phyloP scores from a whole-genome alignment of 2,888 invertebrate species.

The Caenorhabditis macrosperma region DNA sequence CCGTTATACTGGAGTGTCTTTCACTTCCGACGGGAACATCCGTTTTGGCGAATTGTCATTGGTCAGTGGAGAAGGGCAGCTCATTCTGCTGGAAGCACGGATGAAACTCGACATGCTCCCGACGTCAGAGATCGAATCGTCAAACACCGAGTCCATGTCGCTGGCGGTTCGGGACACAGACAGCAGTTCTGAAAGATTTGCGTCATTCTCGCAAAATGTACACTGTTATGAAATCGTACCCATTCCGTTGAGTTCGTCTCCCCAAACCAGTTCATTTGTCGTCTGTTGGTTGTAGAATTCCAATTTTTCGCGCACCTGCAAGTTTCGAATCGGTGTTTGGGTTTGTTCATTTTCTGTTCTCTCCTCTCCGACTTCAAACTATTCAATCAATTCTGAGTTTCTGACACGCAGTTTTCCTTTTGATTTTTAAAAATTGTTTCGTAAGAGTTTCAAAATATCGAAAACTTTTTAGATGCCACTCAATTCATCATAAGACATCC shows the following conservation, averaged over 20 bases:
- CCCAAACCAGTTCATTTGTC: slow-evolving; percentile 68
- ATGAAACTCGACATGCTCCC: slow-evolving; percentile 50
- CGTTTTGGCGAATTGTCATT: slow-evolving; percentile 33
- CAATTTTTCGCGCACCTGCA: slow-evolving; percentile 61
- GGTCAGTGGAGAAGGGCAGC: slow-evolving; percentile 44
- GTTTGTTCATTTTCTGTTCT: background rate
- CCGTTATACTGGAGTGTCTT: slow-evolving; percentile 22
- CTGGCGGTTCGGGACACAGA: slow-evolving; percentile 60
- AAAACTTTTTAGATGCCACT: background rate
- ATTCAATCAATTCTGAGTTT: no score
- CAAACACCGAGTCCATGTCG: slow-evolving; percentile 49
- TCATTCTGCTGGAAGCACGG: slow-evolving; percentile 30
- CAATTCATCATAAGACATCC: no score
- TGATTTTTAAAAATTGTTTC: no score
- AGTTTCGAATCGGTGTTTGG: background rate
- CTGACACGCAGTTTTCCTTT: no score
- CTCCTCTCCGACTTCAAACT: no score
- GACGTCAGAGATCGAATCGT: slow-evolving; percentile 51
- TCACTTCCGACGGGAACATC: slow-evolving; percentile 3
- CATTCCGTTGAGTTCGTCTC: slow-evolving; percentile 52
- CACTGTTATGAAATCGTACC: slow-evolving; percentile 6
- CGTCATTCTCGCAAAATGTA: slow-evolving; percentile 13
- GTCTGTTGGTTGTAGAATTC: slow-evolving; percentile 70
- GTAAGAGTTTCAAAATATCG: no score
- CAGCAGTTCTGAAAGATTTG: slow-evolving; percentile 46